Percentiles rank a stretch among this genome's conserved stretches.
phyloP scores from a whole-genome alignment of 92 coral and sea anemone species.

The Actinernus sp. region DNA sequence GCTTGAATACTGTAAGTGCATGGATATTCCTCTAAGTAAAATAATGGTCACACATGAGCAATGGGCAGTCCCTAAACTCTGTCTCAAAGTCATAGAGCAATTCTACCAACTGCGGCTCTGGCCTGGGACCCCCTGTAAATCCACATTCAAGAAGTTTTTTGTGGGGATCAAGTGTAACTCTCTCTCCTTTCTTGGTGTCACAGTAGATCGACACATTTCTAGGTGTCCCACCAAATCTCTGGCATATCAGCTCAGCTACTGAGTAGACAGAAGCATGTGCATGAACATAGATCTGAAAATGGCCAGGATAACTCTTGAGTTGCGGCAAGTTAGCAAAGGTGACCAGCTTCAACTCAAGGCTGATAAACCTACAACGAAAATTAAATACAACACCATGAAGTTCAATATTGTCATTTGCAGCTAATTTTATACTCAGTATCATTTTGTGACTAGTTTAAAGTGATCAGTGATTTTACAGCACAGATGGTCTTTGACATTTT shows the following conservation, averaged over 20 bases:
- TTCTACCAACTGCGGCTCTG: conserved; percentile 89
- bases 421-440: no score
- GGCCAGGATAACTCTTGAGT: conserved; percentile 90
- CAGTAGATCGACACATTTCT: conserved; percentile 79
- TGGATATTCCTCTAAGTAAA: no score
- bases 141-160: conserved; percentile 88
- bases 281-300: conserved; percentile 90
- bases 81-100: conserved; percentile 90
- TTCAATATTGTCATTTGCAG: no score
- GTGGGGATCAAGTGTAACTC: conserved; percentile 77
- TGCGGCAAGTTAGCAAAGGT: conserved; percentile 95
- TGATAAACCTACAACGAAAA: conserved; percentile 71
- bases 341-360: conserved; percentile 81
- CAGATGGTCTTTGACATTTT: no score
- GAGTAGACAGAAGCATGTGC: conserved; percentile 88
- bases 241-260: conserved; percentile 63
- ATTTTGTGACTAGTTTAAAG: no score
- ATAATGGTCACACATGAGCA: conserved; percentile 95
- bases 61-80: conserved; percentile 94
- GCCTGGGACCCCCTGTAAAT: conserved; percentile 87
- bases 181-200: conserved; percentile 74
- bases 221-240: conserved; percentile 89
- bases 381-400: no score
- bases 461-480: no score
- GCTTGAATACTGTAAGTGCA: no score